These are phyloP conservation scores for Pipa parva DNA, from an alignment of 2,113 vertebrate species.

Conservation along the genomic window DNA sequence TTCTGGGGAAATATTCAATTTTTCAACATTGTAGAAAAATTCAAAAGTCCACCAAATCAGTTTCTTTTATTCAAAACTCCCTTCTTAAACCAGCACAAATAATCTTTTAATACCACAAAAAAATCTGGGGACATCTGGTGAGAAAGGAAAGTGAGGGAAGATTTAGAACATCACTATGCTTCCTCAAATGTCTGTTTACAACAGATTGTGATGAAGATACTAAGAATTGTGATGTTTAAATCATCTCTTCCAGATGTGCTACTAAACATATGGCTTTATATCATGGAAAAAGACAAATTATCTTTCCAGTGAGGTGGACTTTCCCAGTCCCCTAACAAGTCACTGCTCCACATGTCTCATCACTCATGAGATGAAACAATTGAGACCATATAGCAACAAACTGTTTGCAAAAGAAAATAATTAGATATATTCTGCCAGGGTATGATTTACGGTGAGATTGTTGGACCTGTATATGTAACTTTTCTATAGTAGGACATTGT, in stretches of 20 bases:
- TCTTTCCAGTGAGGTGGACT: background rate
- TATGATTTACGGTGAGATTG: background rate
- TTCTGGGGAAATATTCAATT: conserved; percentile 23
- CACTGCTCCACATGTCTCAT: background rate
- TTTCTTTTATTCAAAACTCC: conserved; percentile 21
- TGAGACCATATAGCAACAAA: background rate
- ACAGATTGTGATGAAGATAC: background rate
- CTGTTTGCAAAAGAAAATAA: background rate
- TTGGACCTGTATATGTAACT: background rate
- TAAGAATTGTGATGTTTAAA: conserved; percentile 6
- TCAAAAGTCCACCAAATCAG: conserved; percentile 22
- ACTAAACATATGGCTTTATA: background rate
- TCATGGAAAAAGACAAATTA: background rate
- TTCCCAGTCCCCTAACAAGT: background rate
- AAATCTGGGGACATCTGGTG: conserved; percentile 29
- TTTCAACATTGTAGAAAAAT: background rate
- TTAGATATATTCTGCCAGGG: background rate
- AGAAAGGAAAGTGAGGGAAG: background rate
- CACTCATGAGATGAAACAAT: conserved; percentile 4
- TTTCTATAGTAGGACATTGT: background rate
- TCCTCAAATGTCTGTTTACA: background rate
- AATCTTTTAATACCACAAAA: conserved; percentile 31
- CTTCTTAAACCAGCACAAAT: background rate
- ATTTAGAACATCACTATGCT: background rate
- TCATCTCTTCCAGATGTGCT: conserved; percentile 16